Percentiles rank a stretch among this genome's conserved stretches.
Evolutionary conservation across 2,888 invertebrate genomes (phyloP).

Genomic region (Caenorhabditis angaria): DNA sequence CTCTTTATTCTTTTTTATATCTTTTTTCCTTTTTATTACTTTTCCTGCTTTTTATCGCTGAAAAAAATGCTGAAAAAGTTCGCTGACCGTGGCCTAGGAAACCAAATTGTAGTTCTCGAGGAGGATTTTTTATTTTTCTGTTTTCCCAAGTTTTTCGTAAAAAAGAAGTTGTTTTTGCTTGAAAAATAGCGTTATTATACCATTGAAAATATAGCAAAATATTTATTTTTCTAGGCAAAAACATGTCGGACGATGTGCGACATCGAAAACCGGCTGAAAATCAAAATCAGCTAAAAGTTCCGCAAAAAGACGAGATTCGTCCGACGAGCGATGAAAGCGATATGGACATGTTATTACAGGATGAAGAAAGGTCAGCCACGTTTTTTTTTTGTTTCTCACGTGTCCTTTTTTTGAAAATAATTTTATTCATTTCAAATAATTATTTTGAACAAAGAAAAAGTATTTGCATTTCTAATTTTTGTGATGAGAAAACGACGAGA

Average conservation of each 20-base stretch:
- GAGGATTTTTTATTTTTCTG: not conserved
- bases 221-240: no score
- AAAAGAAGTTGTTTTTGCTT: not conserved
- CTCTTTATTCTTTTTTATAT: not conserved
- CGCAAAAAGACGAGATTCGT: slow-evolving; percentile 35
- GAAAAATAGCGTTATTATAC: no score
- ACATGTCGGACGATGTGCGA: slow-evolving; percentile 24
- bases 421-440: no score
- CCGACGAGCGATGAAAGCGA: slow-evolving; percentile 62
- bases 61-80: not conserved
- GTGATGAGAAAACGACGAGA: not conserved
- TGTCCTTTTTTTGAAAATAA: no score
- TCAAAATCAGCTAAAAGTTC: slow-evolving; percentile 15
- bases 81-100: not conserved
- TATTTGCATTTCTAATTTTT: not conserved
- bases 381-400: slow-evolving; percentile 2
- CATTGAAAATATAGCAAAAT: no score
- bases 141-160: not conserved
- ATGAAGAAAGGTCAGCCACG: slow-evolving; percentile 53
- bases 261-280: slow-evolving; percentile 33
- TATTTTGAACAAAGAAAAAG: no score
- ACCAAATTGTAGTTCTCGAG: not conserved
- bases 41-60: not conserved
- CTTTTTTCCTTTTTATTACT: not conserved
- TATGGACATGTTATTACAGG: slow-evolving; percentile 55